Percentiles rank a stretch among this genome's conserved stretches.
Evolutionary conservation across 2,888 invertebrate species (phyloP).

Genomic region (Cartodere bifasciata): DNA sequence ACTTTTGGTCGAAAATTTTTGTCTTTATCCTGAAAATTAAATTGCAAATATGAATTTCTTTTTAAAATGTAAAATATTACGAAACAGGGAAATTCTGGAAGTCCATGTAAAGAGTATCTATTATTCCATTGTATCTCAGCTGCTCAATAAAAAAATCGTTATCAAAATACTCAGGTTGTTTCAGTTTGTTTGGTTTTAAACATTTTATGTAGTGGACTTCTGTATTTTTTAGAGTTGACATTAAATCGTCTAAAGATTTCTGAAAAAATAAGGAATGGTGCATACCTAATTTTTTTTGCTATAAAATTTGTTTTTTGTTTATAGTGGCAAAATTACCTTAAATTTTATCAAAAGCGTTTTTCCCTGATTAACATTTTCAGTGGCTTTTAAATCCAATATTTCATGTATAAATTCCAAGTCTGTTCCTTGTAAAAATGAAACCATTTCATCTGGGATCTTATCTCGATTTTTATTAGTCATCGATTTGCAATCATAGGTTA

Average conservation of each 20-base stretch:
- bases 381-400: constrained; percentile 15
- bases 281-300: background rate
- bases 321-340: constrained; percentile 17
- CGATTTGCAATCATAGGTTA: constrained; percentile 28
- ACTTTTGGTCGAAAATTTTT: background rate
- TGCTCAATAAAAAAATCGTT: constrained; percentile 18
- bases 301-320: background rate
- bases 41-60: background rate
- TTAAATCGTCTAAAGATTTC: constrained; percentile 29
- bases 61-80: constrained; percentile 7
- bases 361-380: constrained; percentile 9
- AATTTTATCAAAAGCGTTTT: constrained; percentile 28
- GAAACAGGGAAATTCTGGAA: constrained; percentile 19
- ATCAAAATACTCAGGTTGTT: constrained; percentile 17
- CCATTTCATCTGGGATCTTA: constrained; percentile 23
- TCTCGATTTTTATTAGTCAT: constrained; percentile 29
- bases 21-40: background rate
- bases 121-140: constrained; percentile 18
- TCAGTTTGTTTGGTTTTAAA: constrained; percentile 27
- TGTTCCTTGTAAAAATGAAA: constrained; percentile 16
- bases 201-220: constrained; percentile 34
- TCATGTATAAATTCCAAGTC: constrained; percentile 15
- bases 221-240: constrained; percentile 27
- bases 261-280: constrained; percentile 8
- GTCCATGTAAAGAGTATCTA: constrained; percentile 20